A percentile compares a stretch with the other conserved stretches of the same genome.
phyloP scores from a whole-genome alignment of 2,797 vertebrate species.

The Acropternis orthonyx region DNA sequence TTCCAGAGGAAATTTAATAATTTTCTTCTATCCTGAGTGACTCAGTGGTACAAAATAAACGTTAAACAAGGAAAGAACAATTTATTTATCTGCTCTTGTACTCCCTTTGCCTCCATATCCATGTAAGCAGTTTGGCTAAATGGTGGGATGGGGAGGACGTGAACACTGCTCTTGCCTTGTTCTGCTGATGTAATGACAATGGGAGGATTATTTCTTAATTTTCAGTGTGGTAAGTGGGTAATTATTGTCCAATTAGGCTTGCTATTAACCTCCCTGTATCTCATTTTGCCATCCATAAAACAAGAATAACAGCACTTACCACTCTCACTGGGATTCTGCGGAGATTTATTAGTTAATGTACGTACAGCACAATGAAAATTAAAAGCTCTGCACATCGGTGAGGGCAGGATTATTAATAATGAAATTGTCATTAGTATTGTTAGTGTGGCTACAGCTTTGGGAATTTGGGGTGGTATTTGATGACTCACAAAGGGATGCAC shows the following conservation, averaged over 20 bases:
- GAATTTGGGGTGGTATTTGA: not conserved
- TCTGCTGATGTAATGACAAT: constrained; percentile 58
- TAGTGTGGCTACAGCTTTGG: fast-evolving
- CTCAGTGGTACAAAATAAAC: not conserved
- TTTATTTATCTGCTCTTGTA: not conserved
- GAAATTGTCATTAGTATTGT: not conserved
- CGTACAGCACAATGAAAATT: not conserved
- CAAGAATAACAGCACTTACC: constrained; percentile 41
- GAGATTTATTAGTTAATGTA: constrained; percentile 48
- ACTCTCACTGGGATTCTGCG: not conserved
- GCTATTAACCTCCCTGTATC: constrained; percentile 61
- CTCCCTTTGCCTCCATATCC: not conserved
- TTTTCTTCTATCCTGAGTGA: not conserved
- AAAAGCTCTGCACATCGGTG: not conserved
- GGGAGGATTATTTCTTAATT: constrained; percentile 67
- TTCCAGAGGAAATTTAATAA: not conserved
- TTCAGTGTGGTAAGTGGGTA: constrained; percentile 56
- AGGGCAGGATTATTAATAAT: not conserved
- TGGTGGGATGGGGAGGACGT: not conserved
- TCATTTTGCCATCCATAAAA: constrained; percentile 52
- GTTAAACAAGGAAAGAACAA: not conserved
- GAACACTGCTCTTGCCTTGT: not conserved
- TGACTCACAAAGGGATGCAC: not conserved
- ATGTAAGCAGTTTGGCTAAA: not conserved
- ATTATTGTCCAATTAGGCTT: constrained; percentile 67